phyloP scores from a whole-genome alignment of 2,888 invertebrate genomes.

The Stenolophus ochropezus region DNA sequence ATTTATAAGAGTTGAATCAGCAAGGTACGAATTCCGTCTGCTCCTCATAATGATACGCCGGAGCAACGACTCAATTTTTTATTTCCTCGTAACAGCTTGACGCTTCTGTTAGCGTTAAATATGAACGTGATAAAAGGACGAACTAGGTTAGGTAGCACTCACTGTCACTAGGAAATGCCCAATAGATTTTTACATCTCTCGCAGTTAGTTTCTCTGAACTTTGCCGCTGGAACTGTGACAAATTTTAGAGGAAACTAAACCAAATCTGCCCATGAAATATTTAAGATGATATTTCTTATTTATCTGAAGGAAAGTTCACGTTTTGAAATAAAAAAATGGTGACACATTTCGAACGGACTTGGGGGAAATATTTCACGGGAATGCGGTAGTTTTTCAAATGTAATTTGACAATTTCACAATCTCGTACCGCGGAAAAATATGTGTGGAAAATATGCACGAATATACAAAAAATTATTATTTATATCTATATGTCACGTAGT shows the following conservation, averaged over 20 bases:
- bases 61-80: conserved; percentile 15
- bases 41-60: background rate
- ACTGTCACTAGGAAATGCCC: background rate
- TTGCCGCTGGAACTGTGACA: background rate
- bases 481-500: too few relatives aligned
- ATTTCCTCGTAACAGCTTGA: conserved; percentile 22
- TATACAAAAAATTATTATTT: too few relatives aligned
- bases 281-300: background rate
- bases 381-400: background rate
- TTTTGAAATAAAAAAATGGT: background rate
- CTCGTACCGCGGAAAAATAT: background rate
- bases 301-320: background rate
- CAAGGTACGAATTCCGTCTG: background rate
- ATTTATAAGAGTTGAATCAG: background rate
- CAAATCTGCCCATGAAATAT: background rate
- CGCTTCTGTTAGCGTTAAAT: conserved; percentile 31
- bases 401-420: background rate
- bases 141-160: background rate
- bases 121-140: conserved; percentile 29
- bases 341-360: background rate
- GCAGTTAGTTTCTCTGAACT: background rate
- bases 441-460: background rate
- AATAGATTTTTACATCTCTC: background rate
- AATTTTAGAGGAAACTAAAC: background rate
- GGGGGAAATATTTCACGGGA: background rate